Evolutionary conservation across 2,888 invertebrate genomes (phyloP).

Genomic region (Onthophagus sagittarius): DNA sequence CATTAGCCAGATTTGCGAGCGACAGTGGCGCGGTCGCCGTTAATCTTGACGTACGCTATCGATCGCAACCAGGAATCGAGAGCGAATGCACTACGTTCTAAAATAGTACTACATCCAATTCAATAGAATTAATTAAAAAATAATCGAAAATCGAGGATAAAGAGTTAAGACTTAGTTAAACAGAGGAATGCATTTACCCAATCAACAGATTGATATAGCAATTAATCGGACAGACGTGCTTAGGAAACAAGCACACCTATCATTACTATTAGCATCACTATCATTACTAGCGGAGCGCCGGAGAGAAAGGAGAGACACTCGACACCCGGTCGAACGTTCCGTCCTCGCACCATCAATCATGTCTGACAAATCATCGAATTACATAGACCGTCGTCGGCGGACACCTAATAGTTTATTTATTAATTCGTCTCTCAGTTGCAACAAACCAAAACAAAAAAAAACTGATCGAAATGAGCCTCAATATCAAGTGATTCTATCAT

Average conservation of each 20-base stretch:
- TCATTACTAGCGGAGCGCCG: slow-evolving; percentile 1
- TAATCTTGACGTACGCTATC: slow-evolving; percentile 20
- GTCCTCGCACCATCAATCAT: slow-evolving; percentile 6
- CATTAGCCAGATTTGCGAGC: slow-evolving; percentile 36
- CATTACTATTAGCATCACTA: slow-evolving; percentile 12
- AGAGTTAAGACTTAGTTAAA: not conserved
- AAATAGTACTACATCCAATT: not conserved
- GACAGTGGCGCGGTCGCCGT: slow-evolving; percentile 8
- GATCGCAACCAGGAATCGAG: not conserved
- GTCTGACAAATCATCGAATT: slow-evolving; percentile 9
- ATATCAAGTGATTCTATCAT: not conserved
- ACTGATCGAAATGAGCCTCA: not conserved
- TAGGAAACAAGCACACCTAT: slow-evolving; percentile 10
- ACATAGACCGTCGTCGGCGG: not conserved
- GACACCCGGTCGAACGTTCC: not conserved
- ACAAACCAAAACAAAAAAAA: not conserved
- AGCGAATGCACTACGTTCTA: not conserved
- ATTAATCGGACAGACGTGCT: slow-evolving; percentile 1
- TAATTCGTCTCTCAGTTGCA: not conserved
- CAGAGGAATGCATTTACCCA: not conserved
- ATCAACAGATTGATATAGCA: not conserved
- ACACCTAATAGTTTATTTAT: not conserved
- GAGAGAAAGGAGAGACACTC: not conserved
- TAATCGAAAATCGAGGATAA: too few relatives aligned
- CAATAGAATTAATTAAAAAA: not conserved